phyloP scores from a whole-genome alignment of 2,797 vertebrate species.

The Caiman crocodilus region DNA sequence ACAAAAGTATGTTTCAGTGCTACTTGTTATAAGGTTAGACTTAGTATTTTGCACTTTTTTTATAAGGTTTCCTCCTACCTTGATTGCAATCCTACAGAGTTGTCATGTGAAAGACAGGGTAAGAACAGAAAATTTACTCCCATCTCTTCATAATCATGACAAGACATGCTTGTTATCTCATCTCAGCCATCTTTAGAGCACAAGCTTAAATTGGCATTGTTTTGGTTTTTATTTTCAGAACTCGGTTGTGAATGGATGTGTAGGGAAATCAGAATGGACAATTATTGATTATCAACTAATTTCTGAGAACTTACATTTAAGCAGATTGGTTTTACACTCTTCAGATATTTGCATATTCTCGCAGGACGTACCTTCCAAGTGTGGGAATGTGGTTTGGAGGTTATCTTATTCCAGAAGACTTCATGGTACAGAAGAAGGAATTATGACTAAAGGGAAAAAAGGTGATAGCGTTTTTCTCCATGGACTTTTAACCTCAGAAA shows the following conservation, averaged over 20 bases:
- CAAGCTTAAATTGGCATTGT: neutral
- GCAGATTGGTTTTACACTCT: neutral
- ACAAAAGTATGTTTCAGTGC: neutral
- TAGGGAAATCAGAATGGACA: no score
- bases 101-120: neutral
- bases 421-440: neutral
- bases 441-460: neutral
- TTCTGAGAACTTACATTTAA: neutral
- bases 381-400: neutral
- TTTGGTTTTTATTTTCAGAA: neutral
- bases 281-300: neutral
- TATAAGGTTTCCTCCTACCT: neutral
- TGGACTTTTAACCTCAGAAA: neutral
- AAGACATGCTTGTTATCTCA: neutral
- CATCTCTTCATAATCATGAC: neutral
- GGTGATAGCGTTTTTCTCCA: neutral
- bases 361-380: slow-evolving; percentile 6
- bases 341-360: neutral
- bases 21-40: neutral
- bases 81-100: neutral
- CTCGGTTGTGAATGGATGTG: neutral
- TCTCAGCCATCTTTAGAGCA: neutral
- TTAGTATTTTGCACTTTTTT: neutral
- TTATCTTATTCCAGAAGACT: neutral
- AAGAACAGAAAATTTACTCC: neutral